phyloP scores from a whole-genome alignment of 2,113 vertebrate genomes.

The Ochotona curzoniae region DNA sequence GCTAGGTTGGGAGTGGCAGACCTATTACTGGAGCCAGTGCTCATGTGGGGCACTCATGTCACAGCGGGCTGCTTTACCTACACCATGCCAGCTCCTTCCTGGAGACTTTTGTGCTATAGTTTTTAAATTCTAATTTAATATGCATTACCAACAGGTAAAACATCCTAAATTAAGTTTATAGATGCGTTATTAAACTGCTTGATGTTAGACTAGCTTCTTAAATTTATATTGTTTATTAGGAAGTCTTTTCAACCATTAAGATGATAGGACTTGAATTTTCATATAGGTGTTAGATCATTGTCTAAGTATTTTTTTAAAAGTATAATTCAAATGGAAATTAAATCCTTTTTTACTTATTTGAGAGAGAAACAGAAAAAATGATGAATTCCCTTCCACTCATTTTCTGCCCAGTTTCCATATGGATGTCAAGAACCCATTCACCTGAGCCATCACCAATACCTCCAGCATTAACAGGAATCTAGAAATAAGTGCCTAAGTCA shows the following conservation, averaged over 20 bases:
- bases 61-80: no score
- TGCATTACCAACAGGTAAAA: not conserved
- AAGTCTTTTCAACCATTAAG: slow-evolving; percentile 49
- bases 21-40: no score
- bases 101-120: not conserved
- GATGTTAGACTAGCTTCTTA: not conserved
- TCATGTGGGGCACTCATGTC: no score
- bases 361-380: no score
- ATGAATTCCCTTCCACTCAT: no score
- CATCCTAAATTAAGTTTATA: slow-evolving; percentile 10
- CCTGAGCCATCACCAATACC: no score
- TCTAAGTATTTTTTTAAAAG: not conserved
- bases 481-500: no score
- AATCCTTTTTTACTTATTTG: not conserved
- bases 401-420: no score
- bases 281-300: slow-evolving; percentile 6
- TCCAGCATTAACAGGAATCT: no score
- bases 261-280: not conserved
- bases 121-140: slow-evolving; percentile 28
- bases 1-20: no score
- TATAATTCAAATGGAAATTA: not conserved
- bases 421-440: no score
- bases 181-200: not conserved
- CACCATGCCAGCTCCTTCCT: no score
- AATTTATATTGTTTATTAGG: not conserved